Conservation (phyloP, 2,113 vertebrate genomes). For the Aepyceros melampus region DNA sequence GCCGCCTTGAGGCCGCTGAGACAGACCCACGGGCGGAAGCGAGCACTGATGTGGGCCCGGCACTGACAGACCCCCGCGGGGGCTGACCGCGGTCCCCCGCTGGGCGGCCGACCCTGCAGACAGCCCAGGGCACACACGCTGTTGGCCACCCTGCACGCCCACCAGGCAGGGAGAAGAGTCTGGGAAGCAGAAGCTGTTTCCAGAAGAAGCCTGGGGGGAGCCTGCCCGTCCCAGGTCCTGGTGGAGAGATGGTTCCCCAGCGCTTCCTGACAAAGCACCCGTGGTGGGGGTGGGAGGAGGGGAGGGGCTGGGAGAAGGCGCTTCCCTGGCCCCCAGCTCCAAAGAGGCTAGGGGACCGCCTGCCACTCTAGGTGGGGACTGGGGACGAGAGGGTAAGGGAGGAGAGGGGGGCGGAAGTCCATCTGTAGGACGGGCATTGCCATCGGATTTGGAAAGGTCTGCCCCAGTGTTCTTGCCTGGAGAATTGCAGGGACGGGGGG, state of each 20-base stretch:
- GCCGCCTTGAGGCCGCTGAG: neutral
- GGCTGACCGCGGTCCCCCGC: neutral
- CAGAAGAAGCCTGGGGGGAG: neutral
- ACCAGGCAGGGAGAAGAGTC: neutral
- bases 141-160: rapidly evolving
- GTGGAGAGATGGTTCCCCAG: rapidly evolving
- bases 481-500: no score
- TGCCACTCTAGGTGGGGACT: neutral
- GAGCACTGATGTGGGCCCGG: neutral
- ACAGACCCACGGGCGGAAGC: neutral
- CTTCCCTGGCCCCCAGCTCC: neutral
- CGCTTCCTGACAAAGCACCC: neutral
- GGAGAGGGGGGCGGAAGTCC: neutral
- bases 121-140: neutral
- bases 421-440: rapidly evolving
- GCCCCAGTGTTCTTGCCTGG: no score
- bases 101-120: neutral
- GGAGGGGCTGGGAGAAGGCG: neutral
- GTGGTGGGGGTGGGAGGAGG: neutral
- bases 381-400: neutral
- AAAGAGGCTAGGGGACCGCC: no score
- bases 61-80: neutral
- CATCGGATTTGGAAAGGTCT: rapidly evolving
- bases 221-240: neutral
- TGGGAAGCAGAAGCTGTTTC: neutral